phyloP scores from a whole-genome alignment of 2,888 invertebrate genomes.

The Hybos culiciformis region DNA sequence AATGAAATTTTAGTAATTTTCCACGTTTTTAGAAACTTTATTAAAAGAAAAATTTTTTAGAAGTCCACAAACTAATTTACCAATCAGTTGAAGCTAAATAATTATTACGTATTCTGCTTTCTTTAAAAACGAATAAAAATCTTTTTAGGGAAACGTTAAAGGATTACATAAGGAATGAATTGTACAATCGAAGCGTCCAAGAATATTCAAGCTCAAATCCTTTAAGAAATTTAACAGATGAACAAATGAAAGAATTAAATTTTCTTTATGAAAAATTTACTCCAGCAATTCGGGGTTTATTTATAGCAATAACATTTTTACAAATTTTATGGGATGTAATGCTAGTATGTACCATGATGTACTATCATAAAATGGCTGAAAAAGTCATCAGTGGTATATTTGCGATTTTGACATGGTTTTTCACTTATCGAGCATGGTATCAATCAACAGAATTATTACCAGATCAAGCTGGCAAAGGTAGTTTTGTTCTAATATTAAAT shows the following conservation, averaged over 20 bases:
- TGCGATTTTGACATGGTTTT: conserved; percentile 80
- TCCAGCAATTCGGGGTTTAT: conserved; percentile 62
- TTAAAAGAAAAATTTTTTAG: too few relatives aligned
- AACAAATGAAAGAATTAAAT: conserved; percentile 57
- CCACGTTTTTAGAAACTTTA: too few relatives aligned
- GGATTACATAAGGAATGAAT: conserved; percentile 67
- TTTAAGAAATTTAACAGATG: conserved; percentile 49
- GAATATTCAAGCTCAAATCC: conserved; percentile 48
- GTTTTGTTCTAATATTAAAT: conserved; percentile 52
- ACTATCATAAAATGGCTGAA: conserved; percentile 93
- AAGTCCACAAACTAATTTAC: too few relatives aligned
- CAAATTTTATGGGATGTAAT: conserved; percentile 90
- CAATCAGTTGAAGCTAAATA: too few relatives aligned
- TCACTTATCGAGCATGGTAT: conserved; percentile 75
- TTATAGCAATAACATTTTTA: conserved; percentile 64
- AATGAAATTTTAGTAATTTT: too few relatives aligned
- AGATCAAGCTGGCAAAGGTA: conserved; percentile 60
- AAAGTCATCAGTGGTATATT: conserved; percentile 81
- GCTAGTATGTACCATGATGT: conserved; percentile 82
- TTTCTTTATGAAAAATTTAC: conserved; percentile 63
- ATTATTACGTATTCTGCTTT: too few relatives aligned
- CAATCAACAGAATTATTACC: conserved; percentile 47
- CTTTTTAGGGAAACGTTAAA: conserved; percentile 77
- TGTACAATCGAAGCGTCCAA: conserved; percentile 51
- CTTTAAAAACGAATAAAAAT: too few relatives aligned